These are phyloP conservation scores for Drosophila anomelani DNA, from an alignment of 2,888 invertebrate species.

Conservation along the genomic window DNA sequence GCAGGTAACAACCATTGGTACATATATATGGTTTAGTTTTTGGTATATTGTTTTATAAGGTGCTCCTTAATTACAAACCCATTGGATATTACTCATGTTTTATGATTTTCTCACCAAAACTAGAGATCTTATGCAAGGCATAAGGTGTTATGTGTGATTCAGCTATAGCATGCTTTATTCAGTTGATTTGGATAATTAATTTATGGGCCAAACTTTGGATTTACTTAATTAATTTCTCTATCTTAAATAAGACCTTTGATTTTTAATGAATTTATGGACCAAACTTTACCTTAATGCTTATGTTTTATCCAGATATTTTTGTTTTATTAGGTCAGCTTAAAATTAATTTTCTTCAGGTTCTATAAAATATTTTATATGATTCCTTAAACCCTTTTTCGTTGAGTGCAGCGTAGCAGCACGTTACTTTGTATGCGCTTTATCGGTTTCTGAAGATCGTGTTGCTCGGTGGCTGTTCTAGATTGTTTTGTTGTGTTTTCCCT, in stretches of 20 bases:
- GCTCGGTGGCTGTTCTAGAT: constrained; percentile 27
- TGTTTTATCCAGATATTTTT: too few relatives aligned
- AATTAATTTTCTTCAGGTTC: too few relatives aligned
- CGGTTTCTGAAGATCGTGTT: constrained; percentile 20
- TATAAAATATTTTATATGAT: too few relatives aligned
- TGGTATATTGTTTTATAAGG: constrained; percentile 1
- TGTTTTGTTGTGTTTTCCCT: constrained; percentile 27
- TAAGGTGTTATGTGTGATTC: not conserved
- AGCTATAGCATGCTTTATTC: not conserved
- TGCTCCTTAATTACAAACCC: not conserved
- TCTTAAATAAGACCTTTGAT: not conserved
- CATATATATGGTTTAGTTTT: constrained; percentile 2
- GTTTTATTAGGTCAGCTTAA: too few relatives aligned
- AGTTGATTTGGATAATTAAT: not conserved
- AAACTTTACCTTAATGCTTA: too few relatives aligned
- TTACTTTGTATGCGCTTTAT: constrained; percentile 18
- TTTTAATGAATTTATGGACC: not conserved
- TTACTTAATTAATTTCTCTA: too few relatives aligned
- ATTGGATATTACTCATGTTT: not conserved
- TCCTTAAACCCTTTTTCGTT: not conserved
- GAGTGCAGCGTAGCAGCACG: constrained; percentile 19
- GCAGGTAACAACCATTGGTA: not conserved
- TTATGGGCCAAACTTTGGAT: too few relatives aligned
- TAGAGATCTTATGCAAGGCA: not conserved
- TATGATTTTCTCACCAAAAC: not conserved